Conservation (phyloP, 2,797 vertebrate species). For the Monodelphis domestica region DNA sequence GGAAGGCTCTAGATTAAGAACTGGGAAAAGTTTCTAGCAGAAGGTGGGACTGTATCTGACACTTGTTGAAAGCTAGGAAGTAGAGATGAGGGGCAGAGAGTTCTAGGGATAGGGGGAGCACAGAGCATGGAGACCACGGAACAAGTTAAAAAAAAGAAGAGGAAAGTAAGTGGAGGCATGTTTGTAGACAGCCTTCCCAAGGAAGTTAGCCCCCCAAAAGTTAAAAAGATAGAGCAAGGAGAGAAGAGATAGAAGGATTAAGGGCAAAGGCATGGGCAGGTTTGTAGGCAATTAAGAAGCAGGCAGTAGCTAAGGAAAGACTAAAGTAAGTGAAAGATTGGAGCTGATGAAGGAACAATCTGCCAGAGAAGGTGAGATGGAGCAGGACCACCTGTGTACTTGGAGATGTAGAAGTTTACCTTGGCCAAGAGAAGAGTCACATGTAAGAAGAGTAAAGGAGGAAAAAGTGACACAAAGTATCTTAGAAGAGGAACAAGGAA, state of each 20-base stretch:
- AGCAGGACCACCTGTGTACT: neutral
- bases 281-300: neutral
- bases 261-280: neutral
- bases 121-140: neutral
- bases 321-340: neutral
- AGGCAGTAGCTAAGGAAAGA: neutral
- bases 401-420: neutral
- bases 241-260: neutral
- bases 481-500: neutral
- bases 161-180: neutral
- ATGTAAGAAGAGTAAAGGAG: too few relatives aligned
- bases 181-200: neutral
- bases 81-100: neutral
- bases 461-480: too few relatives aligned
- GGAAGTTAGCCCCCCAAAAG: neutral
- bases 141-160: too few relatives aligned
- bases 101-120: too few relatives aligned
- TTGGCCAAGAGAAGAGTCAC: too few relatives aligned
- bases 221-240: neutral
- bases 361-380: neutral
- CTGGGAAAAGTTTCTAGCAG: neutral
- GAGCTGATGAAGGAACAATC: slow-evolving; percentile 32
- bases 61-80: neutral
- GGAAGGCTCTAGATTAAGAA: neutral
- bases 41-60: neutral